Evolutionary conservation across 2,113 vertebrate genomes (phyloP), one percentile per base, ranked within the genome.

Genomic region (Toxotes jaculatrix): DNA sequence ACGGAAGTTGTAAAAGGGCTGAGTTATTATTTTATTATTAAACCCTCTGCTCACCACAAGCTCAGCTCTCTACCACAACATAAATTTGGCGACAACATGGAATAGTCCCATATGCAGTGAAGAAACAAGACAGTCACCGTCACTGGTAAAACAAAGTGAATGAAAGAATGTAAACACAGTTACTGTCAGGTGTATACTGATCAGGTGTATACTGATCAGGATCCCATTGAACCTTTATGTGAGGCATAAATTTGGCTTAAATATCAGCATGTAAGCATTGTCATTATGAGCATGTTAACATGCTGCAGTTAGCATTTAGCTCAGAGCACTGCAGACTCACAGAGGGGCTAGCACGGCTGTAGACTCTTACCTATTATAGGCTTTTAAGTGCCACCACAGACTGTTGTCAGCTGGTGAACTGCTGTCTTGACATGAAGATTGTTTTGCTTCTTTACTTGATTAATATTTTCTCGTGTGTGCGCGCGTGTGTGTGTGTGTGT

Each of bases 401-500:
- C 59, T 42, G 12, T 62, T 65, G 36, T 68, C 32, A 74, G 49
- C 61, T 66, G 36, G 60, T 34, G 23, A 68, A 53, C 81, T 73
- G 51, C 69, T 66, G 34, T 53, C 49, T 63, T 34, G 7, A 31
- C 61, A 67, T 56, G 9, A 43, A 71, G 42, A 51, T 21, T 76
- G 14, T 74, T 69, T 53, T 51, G 9, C 27, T 32, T 73, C 21
- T 55, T 9, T 4, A 23, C 23, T 60, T 45, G 43, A 74, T 63
- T 36, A 70, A 38, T 13, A 43, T 69, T 76, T 80, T 53, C 7
- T 61, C 60, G 16, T 66, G 69, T 77, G 81, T 42, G 62, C 66
- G 72, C 60, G 38, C 73, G 69, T 60, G 34, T 67, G 42, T 55
- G 55, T 77, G 43, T 62, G 38, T 32, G 23, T 70, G 68, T 64